Base-by-base conservation (phyloP, 2,113 vertebrate species). In the Acrocephalus kingi region DNA sequence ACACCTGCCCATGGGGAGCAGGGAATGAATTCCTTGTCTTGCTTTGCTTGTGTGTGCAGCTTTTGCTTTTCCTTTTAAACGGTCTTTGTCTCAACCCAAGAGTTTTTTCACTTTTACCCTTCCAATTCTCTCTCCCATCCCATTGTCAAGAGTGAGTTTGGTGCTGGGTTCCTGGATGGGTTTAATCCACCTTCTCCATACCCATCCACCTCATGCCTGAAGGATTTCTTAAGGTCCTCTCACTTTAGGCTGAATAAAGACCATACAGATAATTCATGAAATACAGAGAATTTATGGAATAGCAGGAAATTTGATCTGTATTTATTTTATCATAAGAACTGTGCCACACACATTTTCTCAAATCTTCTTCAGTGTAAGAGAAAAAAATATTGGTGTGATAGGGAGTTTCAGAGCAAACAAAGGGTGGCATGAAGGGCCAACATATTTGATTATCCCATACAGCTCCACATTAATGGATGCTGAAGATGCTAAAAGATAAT, bases 271-370 rank as follows among this genome's bases (percentile, higher is more conserved):
- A 55, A 81, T 30, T 9, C 15, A 11, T 81, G 27, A 14, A 37
- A 54, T 30, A 25, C 4, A 64, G 58, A 43, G 69, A 25, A 56
- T 22, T 9, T 24, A 18, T 41, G 11, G 24, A 61, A 39, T 31
- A 24, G 20, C 6, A 54, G 28, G 15, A 77, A 49, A 45, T 33
- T 1, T 1, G 52, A 59, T 35, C 8, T 8, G 7, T 0, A 0
- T 46, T 78, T 51, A 11, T 79, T 56, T 41, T 43, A 5, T 27
- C 25, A 22, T 33, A 31, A 55, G 17, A 24, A 55, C 7, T 17
- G 11, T n/a, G n/a, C 7, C n/a, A 30, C 5, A 8, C 27, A 11
- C 15, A 11, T 31, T 37, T 76, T 76, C 28, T 59, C 5, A 5
- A 48, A 31, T 31, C 27, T 39, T 49, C 24, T 61, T 59, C 12